These are phyloP conservation scores for Hycleus phaleratus DNA, from an alignment of 1,140 invertebrate genomes.

Conservation along the genomic window DNA sequence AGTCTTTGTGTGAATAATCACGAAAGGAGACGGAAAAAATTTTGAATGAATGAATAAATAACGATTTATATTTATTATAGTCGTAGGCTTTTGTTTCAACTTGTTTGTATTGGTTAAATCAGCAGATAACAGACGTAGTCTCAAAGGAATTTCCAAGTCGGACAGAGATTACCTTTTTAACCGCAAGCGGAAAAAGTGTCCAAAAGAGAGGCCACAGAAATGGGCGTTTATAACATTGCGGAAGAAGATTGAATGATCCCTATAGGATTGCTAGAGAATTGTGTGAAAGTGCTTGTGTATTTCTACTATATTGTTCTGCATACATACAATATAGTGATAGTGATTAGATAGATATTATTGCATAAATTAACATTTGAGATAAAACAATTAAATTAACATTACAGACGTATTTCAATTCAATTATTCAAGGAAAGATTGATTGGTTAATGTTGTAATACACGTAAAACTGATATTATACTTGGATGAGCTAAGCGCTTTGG, in stretches of 20 bases:
- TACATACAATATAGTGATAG: too few species aligned
- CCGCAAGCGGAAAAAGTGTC: constrained; percentile 26
- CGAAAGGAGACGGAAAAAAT: too few species aligned
- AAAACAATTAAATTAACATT: too few species aligned
- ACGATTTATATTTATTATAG: too few species aligned
- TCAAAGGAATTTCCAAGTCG: constrained; percentile 21
- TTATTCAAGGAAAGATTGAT: constrained; percentile 13
- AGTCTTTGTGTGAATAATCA: too few species aligned
- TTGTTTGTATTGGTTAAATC: background rate
- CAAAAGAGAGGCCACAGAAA: constrained; percentile 19
- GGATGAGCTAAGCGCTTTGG: constrained; percentile 13
- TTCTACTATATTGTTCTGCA: background rate
- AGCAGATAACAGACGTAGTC: constrained; percentile 22
- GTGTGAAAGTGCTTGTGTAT: background rate
- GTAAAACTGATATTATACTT: constrained; percentile 23
- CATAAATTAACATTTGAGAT: too few species aligned
- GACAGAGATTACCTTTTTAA: constrained; percentile 32
- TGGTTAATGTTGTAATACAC: constrained; percentile 5
- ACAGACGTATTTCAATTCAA: background rate
- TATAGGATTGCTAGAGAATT: constrained; percentile 15
- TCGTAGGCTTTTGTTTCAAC: too few species aligned
- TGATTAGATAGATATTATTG: too few species aligned
- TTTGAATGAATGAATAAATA: too few species aligned
- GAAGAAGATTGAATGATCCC: constrained; percentile 29
- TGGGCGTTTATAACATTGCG: constrained; percentile 11